Percentiles rank a stretch among this genome's conserved stretches.
These are phyloP conservation scores for Sander lucioperca DNA, from an alignment of 2,113 vertebrate species.

Conservation along the genomic window DNA sequence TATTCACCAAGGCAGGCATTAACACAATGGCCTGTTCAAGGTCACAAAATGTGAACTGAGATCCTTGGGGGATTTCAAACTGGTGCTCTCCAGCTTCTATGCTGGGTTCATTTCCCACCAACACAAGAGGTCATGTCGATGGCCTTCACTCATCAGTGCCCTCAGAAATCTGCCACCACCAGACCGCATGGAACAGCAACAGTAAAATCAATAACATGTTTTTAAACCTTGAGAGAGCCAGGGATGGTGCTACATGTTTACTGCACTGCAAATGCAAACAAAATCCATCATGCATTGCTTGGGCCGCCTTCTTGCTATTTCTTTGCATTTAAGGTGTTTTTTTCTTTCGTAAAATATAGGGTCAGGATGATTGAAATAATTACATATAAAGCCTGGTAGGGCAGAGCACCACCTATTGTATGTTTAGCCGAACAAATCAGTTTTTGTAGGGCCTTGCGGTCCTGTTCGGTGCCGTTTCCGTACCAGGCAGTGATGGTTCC, in stretches of 20 bases:
- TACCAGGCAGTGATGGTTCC: no score
- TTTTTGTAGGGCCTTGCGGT: no score
- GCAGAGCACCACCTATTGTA: no score
- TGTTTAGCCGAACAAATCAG: no score
- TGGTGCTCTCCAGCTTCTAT: constrained; percentile 8
- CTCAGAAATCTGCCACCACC: constrained; percentile 35
- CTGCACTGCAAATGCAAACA: constrained; percentile 42
- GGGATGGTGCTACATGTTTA: constrained; percentile 35
- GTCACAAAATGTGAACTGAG: constrained; percentile 21
- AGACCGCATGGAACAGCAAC: constrained; percentile 34
- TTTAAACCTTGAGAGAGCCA: constrained; percentile 48
- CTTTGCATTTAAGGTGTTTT: neutral
- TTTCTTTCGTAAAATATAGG: neutral
- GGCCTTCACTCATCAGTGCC: constrained; percentile 60
- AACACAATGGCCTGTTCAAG: neutral
- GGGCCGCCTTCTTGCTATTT: neutral
- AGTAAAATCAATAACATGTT: constrained; percentile 70
- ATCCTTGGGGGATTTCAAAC: constrained; percentile 17
- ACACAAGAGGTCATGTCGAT: constrained; percentile 32
- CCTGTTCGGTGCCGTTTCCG: no score
- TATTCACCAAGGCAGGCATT: neutral
- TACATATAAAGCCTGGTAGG: neutral
- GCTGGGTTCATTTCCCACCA: constrained; percentile 58
- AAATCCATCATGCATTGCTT: constrained; percentile 52
- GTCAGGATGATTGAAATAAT: neutral